Conservation (phyloP, 2,888 invertebrate species). For the Perizoma flavofasciatum region DNA sequence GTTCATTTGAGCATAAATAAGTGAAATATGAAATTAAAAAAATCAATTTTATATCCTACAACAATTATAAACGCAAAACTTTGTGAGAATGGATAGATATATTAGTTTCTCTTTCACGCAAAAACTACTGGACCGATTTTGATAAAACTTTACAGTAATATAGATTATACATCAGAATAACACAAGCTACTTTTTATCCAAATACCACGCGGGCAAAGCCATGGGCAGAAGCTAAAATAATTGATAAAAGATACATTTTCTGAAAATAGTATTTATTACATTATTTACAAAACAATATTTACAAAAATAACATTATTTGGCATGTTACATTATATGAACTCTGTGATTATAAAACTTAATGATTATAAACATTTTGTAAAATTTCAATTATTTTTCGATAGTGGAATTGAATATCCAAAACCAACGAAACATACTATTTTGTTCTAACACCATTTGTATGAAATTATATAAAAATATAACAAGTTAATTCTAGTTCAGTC, state of each 20-base stretch:
- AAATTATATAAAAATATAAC: neutral
- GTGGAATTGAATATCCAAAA: neutral
- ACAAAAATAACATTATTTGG: conserved; percentile 31
- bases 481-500: conserved; percentile 11
- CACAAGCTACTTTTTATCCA: no score
- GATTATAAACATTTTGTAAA: conserved; percentile 2
- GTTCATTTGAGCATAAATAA: no score
- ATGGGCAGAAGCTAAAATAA: no score
- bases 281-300: conserved; percentile 37
- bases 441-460: neutral
- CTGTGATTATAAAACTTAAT: conserved; percentile 7
- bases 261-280: conserved; percentile 30
- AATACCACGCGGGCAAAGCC: no score
- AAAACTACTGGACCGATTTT: no score
- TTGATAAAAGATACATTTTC: conserved; percentile 12
- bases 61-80: no score
- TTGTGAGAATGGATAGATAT: no score
- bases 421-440: neutral
- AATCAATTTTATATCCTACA: no score
- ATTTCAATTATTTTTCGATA: neutral
- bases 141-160: no score
- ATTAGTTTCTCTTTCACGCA: no score
- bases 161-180: no score
- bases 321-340: conserved; percentile 23
- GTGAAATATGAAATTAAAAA: no score